phyloP scores from a whole-genome alignment of 2,888 invertebrate genomes.

The Ophion slaviceki region DNA sequence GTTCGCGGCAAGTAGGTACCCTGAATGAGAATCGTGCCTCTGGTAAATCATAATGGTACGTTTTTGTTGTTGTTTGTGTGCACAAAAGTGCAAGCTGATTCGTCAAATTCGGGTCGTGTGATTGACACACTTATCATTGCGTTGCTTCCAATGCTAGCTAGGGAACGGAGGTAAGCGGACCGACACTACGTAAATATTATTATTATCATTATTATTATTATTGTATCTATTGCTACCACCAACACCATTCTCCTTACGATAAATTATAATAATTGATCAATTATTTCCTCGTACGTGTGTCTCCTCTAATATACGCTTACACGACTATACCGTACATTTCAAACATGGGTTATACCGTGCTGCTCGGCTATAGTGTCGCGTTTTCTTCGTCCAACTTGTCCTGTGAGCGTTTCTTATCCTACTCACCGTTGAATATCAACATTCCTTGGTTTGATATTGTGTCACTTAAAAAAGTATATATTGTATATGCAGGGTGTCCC shows the following conservation, averaged over 20 bases:
- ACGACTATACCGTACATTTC: slow-evolving; percentile 58
- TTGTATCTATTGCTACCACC: slow-evolving; percentile 34
- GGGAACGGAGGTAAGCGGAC: slow-evolving; percentile 81
- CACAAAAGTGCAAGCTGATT: slow-evolving; percentile 31
- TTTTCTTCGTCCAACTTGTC: slow-evolving; percentile 34
- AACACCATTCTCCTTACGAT: slow-evolving; percentile 44
- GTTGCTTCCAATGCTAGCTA: slow-evolving; percentile 82
- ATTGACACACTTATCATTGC: slow-evolving; percentile 79
- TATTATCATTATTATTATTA: slow-evolving; percentile 46
- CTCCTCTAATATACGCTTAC: slow-evolving; percentile 57
- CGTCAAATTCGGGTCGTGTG: slow-evolving; percentile 65
- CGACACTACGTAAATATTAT: slow-evolving; percentile 62
- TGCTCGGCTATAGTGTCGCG: slow-evolving; percentile 27
- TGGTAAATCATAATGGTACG: slow-evolving; percentile 13
- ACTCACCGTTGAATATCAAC: slow-evolving; percentile 1
- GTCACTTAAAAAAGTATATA: background rate
- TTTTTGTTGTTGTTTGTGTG: slow-evolving; percentile 16
- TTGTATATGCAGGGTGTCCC: background rate
- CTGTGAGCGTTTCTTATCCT: slow-evolving; percentile 5
- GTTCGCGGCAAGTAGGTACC: background rate
- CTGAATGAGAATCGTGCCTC: background rate
- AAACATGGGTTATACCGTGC: slow-evolving; percentile 32
- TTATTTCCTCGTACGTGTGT: slow-evolving; percentile 63
- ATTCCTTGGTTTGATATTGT: slow-evolving; percentile 30
- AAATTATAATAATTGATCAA: slow-evolving; percentile 52